A percentile compares a stretch with the other conserved stretches of the same genome.
Evolutionary conservation across 2,797 vertebrate species (phyloP).

Genomic region (Bovichtus diacanthus): DNA sequence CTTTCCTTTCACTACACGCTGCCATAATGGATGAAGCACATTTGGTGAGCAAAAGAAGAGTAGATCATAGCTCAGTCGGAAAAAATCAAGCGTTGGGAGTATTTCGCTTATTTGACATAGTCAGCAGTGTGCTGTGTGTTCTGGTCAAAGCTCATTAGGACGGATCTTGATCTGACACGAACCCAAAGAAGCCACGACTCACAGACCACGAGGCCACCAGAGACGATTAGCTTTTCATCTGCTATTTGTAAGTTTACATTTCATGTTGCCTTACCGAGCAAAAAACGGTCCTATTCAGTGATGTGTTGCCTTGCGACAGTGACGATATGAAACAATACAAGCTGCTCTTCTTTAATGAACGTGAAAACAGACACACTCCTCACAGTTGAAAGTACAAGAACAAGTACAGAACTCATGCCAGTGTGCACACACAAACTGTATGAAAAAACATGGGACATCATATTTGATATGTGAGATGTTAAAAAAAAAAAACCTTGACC

Average conservation of each 20-base stretch:
- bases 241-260: not conserved
- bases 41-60: constrained; percentile 50
- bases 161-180: constrained; percentile 45
- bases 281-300: not conserved
- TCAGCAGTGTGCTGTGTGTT: constrained; percentile 16
- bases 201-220: constrained; percentile 17
- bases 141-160: constrained; percentile 61
- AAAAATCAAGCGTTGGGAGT: not conserved
- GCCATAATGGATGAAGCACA: constrained; percentile 29
- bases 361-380: not conserved
- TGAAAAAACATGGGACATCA: too few species aligned
- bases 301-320: not conserved
- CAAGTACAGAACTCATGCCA: not conserved
- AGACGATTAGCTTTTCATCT: constrained; percentile 39
- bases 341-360: not conserved
- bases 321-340: not conserved
- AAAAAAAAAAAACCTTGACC: not conserved
- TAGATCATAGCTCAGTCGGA: constrained; percentile 32
- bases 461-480: too few species aligned
- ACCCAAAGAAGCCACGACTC: constrained; percentile 12
- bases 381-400: not conserved
- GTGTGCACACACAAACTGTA: too few species aligned
- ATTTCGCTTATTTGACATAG: constrained; percentile 22
- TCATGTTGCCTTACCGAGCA: not conserved
- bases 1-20: constrained; percentile 32